phyloP scores from a whole-genome alignment of 2,888 invertebrate genomes.

The Lepetodrilus schrolli region DNA sequence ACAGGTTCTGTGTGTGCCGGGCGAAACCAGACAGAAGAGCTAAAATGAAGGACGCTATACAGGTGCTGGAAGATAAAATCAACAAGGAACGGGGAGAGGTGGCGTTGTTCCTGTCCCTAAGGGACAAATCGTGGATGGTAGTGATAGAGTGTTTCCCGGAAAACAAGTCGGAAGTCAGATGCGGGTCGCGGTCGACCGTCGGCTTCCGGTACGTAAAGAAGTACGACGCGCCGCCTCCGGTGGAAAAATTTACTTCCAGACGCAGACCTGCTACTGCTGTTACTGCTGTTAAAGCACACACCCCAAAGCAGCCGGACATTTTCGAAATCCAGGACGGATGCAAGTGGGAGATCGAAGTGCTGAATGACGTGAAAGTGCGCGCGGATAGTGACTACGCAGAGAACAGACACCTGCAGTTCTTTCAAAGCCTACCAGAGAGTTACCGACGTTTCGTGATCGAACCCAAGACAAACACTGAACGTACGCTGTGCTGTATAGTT shows the following conservation, averaged over 20 bases:
- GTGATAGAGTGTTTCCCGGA: slow-evolving; percentile 65
- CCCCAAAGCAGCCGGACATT: slow-evolving; percentile 34
- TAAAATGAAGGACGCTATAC: slow-evolving; percentile 60
- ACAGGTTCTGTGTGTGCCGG: slow-evolving; percentile 71
- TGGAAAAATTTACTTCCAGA: neutral
- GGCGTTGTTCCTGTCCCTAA: slow-evolving; percentile 64
- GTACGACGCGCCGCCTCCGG: neutral
- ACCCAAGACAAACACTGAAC: slow-evolving; percentile 60
- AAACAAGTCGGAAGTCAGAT: slow-evolving; percentile 48
- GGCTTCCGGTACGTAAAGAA: neutral
- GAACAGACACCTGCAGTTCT: slow-evolving; percentile 59
- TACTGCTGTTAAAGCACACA: too few relatives aligned
- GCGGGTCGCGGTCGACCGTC: slow-evolving; percentile 42
- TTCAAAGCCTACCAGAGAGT: slow-evolving; percentile 65
- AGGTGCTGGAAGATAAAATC: slow-evolving; percentile 54
- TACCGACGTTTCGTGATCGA: slow-evolving; percentile 68
- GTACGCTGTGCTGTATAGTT: slow-evolving; percentile 54
- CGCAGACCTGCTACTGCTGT: slow-evolving; percentile 44
- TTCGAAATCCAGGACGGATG: slow-evolving; percentile 64
- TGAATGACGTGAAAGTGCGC: slow-evolving; percentile 53
- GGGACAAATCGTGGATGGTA: slow-evolving; percentile 69
- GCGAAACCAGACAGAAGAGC: slow-evolving; percentile 61
- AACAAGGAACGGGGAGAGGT: slow-evolving; percentile 65
- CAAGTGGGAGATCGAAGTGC: slow-evolving; percentile 58
- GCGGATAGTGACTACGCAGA: slow-evolving; percentile 56